phyloP scores from a whole-genome alignment of 2,113 vertebrate species.

The Deroptyus accipitrinus region DNA sequence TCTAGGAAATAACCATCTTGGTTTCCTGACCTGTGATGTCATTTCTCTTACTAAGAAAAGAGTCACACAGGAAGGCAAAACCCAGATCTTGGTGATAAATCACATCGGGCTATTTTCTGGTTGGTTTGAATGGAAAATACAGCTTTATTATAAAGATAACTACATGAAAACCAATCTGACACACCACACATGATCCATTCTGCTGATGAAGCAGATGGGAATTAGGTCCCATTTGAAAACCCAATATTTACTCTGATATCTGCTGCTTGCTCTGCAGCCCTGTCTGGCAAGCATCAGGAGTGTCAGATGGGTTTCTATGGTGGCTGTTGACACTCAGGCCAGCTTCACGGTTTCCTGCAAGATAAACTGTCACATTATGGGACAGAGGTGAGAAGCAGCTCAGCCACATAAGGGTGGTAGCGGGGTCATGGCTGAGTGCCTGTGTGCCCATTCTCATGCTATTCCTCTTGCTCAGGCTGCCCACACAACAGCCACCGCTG shows the following conservation, averaged over 20 bases:
- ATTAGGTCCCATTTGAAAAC: neutral
- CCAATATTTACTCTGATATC: slow-evolving; percentile 30
- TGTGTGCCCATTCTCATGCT: fast-evolving
- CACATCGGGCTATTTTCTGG: neutral
- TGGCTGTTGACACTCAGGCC: neutral
- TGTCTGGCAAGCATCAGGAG: neutral
- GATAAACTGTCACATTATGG: neutral
- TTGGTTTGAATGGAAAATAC: neutral
- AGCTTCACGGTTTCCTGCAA: slow-evolving; percentile 20
- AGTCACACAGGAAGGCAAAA: neutral
- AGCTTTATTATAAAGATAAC: neutral
- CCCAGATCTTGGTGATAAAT: neutral
- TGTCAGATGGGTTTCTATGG: neutral
- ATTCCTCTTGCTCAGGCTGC: neutral
- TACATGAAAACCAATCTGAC: neutral
- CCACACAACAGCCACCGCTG: neutral
- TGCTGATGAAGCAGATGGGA: neutral
- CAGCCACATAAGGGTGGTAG: neutral
- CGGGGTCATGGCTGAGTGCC: fast-evolving
- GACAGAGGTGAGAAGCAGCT: neutral
- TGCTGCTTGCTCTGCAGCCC: neutral
- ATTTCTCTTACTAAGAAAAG: neutral
- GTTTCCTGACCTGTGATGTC: neutral
- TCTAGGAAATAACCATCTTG: neutral
- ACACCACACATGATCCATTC: neutral